Conservation (phyloP, 2,888 invertebrate species). For the Pandemis corylana region DNA sequence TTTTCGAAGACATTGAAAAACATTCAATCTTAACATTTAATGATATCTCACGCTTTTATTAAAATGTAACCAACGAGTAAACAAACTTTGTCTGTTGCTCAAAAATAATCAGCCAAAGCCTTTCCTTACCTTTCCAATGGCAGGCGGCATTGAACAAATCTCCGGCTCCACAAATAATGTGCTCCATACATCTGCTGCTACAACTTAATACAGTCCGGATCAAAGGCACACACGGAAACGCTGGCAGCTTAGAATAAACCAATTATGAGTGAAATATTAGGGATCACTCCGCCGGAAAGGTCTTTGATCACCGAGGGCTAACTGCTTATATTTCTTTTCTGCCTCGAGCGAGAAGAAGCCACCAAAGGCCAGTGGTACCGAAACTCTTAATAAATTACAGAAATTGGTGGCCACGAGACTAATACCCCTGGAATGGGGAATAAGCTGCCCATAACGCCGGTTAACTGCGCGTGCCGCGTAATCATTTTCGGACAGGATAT, state of each 20-base stretch:
- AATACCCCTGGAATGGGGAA: conserved; percentile 81
- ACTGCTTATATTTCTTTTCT: conserved; percentile 75
- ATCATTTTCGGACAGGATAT: conserved; percentile 82
- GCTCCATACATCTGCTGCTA: conserved; percentile 76
- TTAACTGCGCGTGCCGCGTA: conserved; percentile 79
- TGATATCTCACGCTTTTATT: too few relatives aligned
- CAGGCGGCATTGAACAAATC: conserved; percentile 72
- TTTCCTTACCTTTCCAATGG: conserved; percentile 51
- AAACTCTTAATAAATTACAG: conserved; percentile 83
- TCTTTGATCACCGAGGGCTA: conserved; percentile 78
- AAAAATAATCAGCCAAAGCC: conserved; percentile 14
- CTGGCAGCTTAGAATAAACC: conserved; percentile 83
- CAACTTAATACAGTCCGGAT: conserved; percentile 82
- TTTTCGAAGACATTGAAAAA: too few relatives aligned
- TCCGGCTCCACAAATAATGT: conserved; percentile 78
- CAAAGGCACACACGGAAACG: conserved; percentile 81
- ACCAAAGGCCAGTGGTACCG: conserved; percentile 68
- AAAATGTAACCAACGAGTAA: not conserved
- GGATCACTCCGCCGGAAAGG: conserved; percentile 77
- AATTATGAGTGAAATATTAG: conserved; percentile 85
- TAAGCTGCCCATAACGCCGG: conserved; percentile 79
- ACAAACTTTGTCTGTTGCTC: not conserved
- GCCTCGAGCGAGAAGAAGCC: conserved; percentile 73
- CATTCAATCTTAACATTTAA: too few relatives aligned
- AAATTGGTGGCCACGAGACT: conserved; percentile 76